Base-by-base conservation (phyloP, 2,113 vertebrate species). In the Xyliphius kryptos region DNA sequence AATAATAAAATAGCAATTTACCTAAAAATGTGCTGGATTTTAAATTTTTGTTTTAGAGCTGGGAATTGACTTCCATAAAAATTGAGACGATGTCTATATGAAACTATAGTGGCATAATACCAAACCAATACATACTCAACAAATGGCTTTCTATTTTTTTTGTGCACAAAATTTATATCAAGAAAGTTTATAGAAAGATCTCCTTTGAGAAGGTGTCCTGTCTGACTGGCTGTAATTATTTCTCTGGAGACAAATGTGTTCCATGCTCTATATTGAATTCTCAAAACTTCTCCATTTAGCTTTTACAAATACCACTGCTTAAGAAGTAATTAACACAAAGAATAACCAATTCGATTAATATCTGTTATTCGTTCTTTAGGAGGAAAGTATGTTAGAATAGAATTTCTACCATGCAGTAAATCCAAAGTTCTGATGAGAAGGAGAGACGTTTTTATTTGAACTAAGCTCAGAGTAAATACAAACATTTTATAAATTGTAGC, bases 361-460 rank as follows among this genome's bases (percentile, higher is more conserved):
- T 32, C 26, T 32, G 26, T 32, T 32, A 5, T 32, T 5, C 26
- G 4, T 32, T 5, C 26, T 32, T 32, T 32, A 2, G 1, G 26
- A 32, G 26, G 26, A 32, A 32, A 32, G 4, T 32, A 1, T 5
- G 26, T 32, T 32, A 5, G 7, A 32, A 32, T 32, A 32, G 26
- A 3, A 32, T 32, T 32, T 32, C 26, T 32, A 32, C 7, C n/a
- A 32, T 32, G 26, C 26, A 32, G 26, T 32, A 32, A 32, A 32
- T 32, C 4, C 53, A 71, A 66, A 75, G 73, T 50, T 77, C 41
- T 65, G 68, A 68, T 75, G 47, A 81, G 69, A 61, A 68, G 38
- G 67, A 56, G 55, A 53, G 22, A 62, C 73, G 19, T 71, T 61
- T 17, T 9, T 56, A 36, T 22, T 50, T 71, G 57, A 38, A 51